A percentile compares a stretch with the other conserved stretches of the same genome.
These are phyloP conservation scores for Andinoacara biseriatus DNA, from an alignment of 2,113 vertebrate genomes.

Conservation along the genomic window DNA sequence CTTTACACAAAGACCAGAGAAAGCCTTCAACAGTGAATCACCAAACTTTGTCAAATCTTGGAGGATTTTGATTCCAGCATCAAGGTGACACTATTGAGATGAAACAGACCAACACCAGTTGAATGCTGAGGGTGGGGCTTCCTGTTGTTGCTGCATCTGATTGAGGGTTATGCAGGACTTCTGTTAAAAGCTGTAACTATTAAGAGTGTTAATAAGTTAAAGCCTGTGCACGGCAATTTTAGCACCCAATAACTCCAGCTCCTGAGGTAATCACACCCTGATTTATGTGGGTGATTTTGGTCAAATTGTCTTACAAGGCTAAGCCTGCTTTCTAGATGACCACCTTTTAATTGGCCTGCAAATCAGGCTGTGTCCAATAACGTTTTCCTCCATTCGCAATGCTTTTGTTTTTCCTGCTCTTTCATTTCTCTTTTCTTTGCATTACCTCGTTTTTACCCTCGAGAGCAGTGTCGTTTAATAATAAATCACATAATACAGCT, in stretches of 20 bases:
- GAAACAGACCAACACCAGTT: constrained; percentile 36
- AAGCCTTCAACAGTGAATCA: background rate
- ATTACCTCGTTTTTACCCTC: constrained; percentile 28
- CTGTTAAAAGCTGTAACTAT: constrained; percentile 51
- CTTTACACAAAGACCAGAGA: constrained; percentile 36
- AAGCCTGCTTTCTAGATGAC: constrained; percentile 46
- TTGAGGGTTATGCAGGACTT: constrained; percentile 14
- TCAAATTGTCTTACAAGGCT: constrained; percentile 32
- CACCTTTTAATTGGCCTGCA: constrained; percentile 44
- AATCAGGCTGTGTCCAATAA: constrained; percentile 40
- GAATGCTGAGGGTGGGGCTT: constrained; percentile 13
- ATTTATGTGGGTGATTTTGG: constrained; percentile 54
- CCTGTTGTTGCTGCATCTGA: constrained; percentile 9
- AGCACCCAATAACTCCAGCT: constrained; percentile 58
- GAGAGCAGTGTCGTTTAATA: constrained; percentile 15
- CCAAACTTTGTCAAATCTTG: constrained; percentile 26
- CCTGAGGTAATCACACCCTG: constrained; percentile 54
- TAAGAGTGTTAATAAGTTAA: constrained; percentile 56
- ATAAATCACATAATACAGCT: constrained; percentile 12
- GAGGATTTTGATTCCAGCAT: background rate
- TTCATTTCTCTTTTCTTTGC: constrained; percentile 1
- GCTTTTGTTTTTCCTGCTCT: constrained; percentile 35
- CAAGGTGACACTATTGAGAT: background rate
- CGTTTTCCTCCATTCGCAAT: constrained; percentile 13
- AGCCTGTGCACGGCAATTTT: constrained; percentile 27